phyloP scores from a whole-genome alignment of 2,113 vertebrate species.

The Pagrus major region DNA sequence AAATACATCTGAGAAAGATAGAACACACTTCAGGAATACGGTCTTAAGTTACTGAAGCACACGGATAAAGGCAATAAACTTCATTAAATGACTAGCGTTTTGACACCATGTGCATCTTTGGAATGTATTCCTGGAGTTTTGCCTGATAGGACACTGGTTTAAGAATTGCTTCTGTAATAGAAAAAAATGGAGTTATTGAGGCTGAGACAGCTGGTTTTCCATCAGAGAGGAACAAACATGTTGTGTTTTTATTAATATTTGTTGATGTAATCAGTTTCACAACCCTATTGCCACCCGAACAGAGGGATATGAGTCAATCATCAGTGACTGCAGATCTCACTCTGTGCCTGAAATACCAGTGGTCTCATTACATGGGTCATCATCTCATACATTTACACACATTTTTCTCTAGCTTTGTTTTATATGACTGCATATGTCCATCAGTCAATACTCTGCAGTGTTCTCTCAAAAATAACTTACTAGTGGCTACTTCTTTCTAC shows the following conservation, averaged over 20 bases:
- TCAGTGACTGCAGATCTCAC: slow-evolving; percentile 40
- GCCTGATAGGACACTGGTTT: no score
- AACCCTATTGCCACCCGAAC: slow-evolving; percentile 35
- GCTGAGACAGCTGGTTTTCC: slow-evolving; percentile 22
- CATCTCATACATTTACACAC: neutral
- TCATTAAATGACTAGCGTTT: no score
- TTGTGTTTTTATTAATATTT: slow-evolving; percentile 47
- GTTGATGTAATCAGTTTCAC: slow-evolving; percentile 60
- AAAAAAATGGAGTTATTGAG: slow-evolving; percentile 12
- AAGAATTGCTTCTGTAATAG: no score
- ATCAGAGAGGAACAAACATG: slow-evolving; percentile 37
- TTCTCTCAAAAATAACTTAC: neutral
- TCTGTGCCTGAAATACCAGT: slow-evolving; percentile 5
- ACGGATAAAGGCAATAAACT: no score
- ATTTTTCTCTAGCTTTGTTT: neutral
- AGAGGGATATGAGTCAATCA: slow-evolving; percentile 39
- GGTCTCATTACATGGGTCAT: slow-evolving; percentile 3
- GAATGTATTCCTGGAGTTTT: no score
- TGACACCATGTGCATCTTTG: no score
- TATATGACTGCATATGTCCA: neutral
- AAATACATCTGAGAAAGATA: no score
- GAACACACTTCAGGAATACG: no score
- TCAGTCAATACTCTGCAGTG: neutral
- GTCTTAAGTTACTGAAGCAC: no score
- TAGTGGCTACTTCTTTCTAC: neutral